Evolutionary conservation across 1,140 invertebrate species (phyloP).

Genomic region (Idris sp.): DNA sequence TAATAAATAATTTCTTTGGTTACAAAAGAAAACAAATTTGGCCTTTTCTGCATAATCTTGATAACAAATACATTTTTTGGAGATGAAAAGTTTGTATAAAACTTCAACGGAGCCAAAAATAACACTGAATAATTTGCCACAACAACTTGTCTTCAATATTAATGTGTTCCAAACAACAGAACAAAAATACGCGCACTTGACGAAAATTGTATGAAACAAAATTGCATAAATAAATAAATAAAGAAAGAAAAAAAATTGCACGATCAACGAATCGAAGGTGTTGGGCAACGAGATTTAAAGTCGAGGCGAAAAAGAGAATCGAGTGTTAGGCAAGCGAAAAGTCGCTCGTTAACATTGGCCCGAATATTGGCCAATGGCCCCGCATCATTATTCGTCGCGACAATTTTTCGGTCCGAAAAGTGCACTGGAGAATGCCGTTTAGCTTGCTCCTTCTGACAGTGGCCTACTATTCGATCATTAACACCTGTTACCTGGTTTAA

Average conservation of each 20-base stretch:
- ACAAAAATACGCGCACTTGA: conserved; percentile 18
- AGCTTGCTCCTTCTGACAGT: conserved; percentile 63
- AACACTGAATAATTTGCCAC: conserved; percentile 21
- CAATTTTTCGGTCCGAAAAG: conserved; percentile 38
- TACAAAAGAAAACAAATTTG: neutral
- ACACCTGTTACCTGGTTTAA: conserved; percentile 60
- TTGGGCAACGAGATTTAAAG: conserved; percentile 42
- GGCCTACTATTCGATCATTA: conserved; percentile 70
- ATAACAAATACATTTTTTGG: neutral
- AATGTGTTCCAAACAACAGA: conserved; percentile 6
- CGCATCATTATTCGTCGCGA: conserved; percentile 34
- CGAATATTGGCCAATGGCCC: conserved; percentile 73
- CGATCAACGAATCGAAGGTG: conserved; percentile 27
- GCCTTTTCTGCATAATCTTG: neutral
- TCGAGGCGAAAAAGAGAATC: conserved; percentile 28
- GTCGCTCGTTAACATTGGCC: conserved; percentile 72
- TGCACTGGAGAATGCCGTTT: no score
- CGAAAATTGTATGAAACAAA: conserved; percentile 24
- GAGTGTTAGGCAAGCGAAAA: conserved; percentile 68
- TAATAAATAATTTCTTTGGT: no score
- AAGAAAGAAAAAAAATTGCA: conserved; percentile 20
- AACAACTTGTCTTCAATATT: conserved; percentile 1
- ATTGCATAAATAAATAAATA: conserved; percentile 21
- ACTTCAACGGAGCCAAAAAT: conserved; percentile 10
- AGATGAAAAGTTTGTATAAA: conserved; percentile 8